Percentiles rank a stretch among this genome's conserved stretches.
These are phyloP conservation scores for Drosophila micromelanica DNA, from an alignment of 1,140 invertebrate genomes.

Conservation along the genomic window DNA sequence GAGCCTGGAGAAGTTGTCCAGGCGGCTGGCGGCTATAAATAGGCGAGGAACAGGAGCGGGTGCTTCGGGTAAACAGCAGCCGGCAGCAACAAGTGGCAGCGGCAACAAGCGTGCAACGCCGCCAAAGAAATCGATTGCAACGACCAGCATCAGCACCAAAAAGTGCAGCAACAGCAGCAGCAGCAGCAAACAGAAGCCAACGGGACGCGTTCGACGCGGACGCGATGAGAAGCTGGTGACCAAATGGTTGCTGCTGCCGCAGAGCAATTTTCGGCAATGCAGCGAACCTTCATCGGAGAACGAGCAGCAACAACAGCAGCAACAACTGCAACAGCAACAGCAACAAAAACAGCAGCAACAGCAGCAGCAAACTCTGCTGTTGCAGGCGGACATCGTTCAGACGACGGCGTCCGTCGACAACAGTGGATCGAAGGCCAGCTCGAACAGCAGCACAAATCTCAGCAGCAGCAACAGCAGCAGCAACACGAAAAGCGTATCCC, in stretches of 20 bases:
- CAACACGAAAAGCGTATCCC: constrained; percentile 20
- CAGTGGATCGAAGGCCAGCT: constrained; percentile 7
- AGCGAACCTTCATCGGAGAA: constrained; percentile 54
- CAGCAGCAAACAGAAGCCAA: not conserved
- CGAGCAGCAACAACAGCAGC: constrained; percentile 21
- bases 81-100: too few relatives aligned
- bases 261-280: constrained; percentile 34
- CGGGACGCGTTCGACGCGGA: not conserved
- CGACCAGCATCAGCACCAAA: not conserved
- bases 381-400: constrained; percentile 30
- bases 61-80: not conserved
- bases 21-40: not conserved
- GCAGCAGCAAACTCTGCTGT: constrained; percentile 17
- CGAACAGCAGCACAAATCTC: not conserved
- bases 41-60: not conserved
- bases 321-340: constrained; percentile 11
- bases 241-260: constrained; percentile 59
- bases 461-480: constrained; percentile 1
- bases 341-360: not conserved
- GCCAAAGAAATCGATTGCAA: not conserved
- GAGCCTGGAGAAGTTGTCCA: not conserved
- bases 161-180: not conserved
- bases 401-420: constrained; percentile 28
- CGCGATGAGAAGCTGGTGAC: not conserved
- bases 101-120: not conserved